Evolutionary conservation across 2,888 invertebrate genomes (phyloP).

Genomic region (Mamestra brassicae): DNA sequence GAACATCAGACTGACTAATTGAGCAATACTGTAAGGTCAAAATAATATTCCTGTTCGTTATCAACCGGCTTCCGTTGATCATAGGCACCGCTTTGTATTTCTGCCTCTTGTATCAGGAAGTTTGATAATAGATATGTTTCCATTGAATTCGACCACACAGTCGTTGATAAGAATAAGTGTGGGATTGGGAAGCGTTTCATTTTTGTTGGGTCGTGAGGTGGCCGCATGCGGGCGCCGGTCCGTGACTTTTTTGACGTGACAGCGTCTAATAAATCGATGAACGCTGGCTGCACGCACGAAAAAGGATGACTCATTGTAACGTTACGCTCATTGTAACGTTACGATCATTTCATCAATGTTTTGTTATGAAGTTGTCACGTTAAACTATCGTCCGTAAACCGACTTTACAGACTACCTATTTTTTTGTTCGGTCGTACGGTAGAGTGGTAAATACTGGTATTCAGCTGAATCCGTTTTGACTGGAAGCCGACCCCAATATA

Average conservation of each 20-base stretch:
- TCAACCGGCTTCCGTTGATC: conserved; percentile 51
- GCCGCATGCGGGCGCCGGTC: background rate
- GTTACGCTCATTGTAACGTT: too few species aligned
- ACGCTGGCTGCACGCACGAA: too few species aligned
- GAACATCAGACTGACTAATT: conserved; percentile 34
- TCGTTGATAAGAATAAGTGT: conserved; percentile 24
- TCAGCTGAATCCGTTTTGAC: too few species aligned
- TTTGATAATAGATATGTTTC: conserved; percentile 38
- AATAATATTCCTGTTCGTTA: conserved; percentile 46
- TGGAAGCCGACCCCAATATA: too few species aligned
- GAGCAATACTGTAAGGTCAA: conserved; percentile 47
- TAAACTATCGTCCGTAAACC: too few species aligned
- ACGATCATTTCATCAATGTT: too few species aligned
- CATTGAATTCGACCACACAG: conserved; percentile 31
- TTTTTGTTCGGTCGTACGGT: too few species aligned
- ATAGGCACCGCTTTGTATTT: conserved; percentile 49
- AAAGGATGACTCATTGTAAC: too few species aligned
- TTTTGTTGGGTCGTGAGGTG: background rate
- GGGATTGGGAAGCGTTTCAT: background rate
- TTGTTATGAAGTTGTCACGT: too few species aligned
- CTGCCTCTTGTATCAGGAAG: conserved; percentile 34
- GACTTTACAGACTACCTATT: too few species aligned
- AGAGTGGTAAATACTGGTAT: too few species aligned
- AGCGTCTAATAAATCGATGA: too few species aligned
- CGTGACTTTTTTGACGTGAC: background rate